Conservation (phyloP, 2,113 vertebrate species). For the Panurus biarmicus region DNA sequence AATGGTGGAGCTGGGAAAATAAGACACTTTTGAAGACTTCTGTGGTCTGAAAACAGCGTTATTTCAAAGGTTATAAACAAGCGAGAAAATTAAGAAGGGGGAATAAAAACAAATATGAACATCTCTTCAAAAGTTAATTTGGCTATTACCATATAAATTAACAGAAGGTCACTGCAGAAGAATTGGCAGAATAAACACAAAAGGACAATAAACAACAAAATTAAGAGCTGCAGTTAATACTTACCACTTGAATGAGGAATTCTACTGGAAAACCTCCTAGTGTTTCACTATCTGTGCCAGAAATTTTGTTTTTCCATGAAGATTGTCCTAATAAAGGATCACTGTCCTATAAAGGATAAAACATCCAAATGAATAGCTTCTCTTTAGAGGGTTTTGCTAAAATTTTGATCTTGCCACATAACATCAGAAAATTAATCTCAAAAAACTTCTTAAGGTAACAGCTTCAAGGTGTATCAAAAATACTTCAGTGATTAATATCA, state of each 20-base stretch:
- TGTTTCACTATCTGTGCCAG: slow-evolving; percentile 88
- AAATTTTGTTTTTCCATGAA: slow-evolving; percentile 89
- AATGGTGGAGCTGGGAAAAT: background rate
- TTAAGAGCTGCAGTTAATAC: slow-evolving; percentile 14
- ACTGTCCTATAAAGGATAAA: slow-evolving; percentile 77
- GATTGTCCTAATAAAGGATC: slow-evolving; percentile 91
- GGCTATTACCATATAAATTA: background rate
- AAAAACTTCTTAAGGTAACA: background rate
- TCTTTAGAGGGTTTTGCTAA: background rate
- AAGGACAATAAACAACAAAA: background rate
- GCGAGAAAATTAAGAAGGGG: background rate
- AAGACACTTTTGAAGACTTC: background rate
- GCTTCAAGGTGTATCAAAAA: background rate
- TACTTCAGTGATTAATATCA: background rate
- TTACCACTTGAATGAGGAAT: slow-evolving; percentile 98
- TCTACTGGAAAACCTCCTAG: slow-evolving; percentile 97
- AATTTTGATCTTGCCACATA: background rate
- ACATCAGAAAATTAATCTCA: background rate
- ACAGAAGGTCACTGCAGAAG: background rate
- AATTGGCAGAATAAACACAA: background rate
- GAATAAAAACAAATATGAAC: background rate
- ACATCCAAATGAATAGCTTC: background rate
- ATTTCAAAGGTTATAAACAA: background rate
- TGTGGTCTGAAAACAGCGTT: background rate
- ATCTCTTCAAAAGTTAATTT: background rate